A percentile compares a stretch with the other conserved stretches of the same genome.
Evolutionary conservation across 2,888 invertebrate genomes (phyloP).

Genomic region (Aphelenchoides bicaudatus): DNA sequence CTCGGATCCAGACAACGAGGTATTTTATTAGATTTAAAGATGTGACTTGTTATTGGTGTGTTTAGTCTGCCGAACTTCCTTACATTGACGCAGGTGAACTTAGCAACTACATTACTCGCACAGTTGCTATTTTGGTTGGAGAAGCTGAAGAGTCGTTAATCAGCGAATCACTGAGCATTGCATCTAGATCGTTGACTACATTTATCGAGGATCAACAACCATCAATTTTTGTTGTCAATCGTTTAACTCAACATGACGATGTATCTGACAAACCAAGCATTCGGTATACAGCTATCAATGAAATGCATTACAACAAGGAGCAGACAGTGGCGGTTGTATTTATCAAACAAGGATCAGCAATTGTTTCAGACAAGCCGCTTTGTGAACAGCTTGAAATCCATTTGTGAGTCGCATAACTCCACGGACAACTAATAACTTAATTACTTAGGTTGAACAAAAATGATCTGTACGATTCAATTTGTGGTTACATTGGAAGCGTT

Average conservation of each 20-base stretch:
- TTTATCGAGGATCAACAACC: constrained; percentile 87
- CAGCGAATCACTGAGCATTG: constrained; percentile 15
- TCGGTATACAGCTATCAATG: constrained; percentile 66
- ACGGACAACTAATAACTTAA: too few relatives aligned
- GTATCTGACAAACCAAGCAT: constrained; percentile 63
- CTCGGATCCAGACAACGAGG: too few relatives aligned
- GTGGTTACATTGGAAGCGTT: constrained; percentile 67
- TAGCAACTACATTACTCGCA: constrained; percentile 14
- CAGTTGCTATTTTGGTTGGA: constrained; percentile 18
- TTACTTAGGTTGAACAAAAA: constrained; percentile 84
- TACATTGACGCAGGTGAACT: constrained; percentile 7
- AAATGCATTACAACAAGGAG: constrained; percentile 62
- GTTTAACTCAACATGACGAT: constrained; percentile 71
- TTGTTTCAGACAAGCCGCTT: constrained; percentile 94
- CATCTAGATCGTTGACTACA: constrained; percentile 30
- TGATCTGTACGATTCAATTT: constrained; percentile 78
- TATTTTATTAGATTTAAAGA: too few relatives aligned
- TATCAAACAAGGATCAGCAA: constrained; percentile 81
- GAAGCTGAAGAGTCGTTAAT: constrained; percentile 13
- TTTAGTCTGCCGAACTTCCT: too few relatives aligned
- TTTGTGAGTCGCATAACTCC: too few relatives aligned
- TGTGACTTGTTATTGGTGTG: too few relatives aligned
- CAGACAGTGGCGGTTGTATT: constrained; percentile 74
- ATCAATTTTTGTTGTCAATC: constrained; percentile 80
- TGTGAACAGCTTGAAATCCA: constrained; percentile 73